Base-by-base conservation (phyloP, 2,113 vertebrate genomes). In the Aegotheles bennettii region DNA sequence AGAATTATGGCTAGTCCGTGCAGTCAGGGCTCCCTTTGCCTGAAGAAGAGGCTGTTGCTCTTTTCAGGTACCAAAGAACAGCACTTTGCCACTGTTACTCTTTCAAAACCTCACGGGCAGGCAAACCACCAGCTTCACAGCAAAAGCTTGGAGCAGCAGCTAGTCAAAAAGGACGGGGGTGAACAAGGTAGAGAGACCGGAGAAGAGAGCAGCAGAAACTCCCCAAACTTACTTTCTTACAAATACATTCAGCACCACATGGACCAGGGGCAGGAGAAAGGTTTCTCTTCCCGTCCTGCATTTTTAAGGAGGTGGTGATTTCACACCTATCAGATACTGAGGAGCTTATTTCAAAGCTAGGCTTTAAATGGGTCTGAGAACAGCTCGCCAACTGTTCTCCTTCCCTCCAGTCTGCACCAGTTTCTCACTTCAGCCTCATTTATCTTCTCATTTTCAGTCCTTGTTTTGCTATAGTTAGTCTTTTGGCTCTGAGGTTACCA, bases 341-440 rank as follows among this genome's bases (percentile, higher is more conserved):
- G 56, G 25, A n/a, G 33, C n/a, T 74, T 13, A 74, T 78, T 74
- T 78, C 81, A 70, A 40, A 65, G 40, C 20, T 14, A 26, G 53
- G 68, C n/a, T 79, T 76, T 4, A 83, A 48, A 36, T 5, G 40
- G 10, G 28, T 40, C 40, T 17, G 42, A 85, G 63, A 68, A 47
- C 17, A 61, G 31, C 53, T 68, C 0, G 0, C 23, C 51, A 53
- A 9, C 45, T 36, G 3, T 17, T 60, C 14, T 68, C 33, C 16
- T 63, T 64, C 24, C 20, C 51, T 56, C 51, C 53, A 64, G n/a
- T 38, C 29, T n/a, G 12, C 13, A 63, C 6, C 74, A 36, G 33
- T n/a, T 75, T 64, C 31, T 79, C 70, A 45, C 53, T 48, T 23
- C 31, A 64, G 48, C 29, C 31, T 40, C 19, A 4, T 8, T 77